Evolutionary conservation across 1,140 invertebrate species (phyloP).

Genomic region (Temnothorax nylanderi): DNA sequence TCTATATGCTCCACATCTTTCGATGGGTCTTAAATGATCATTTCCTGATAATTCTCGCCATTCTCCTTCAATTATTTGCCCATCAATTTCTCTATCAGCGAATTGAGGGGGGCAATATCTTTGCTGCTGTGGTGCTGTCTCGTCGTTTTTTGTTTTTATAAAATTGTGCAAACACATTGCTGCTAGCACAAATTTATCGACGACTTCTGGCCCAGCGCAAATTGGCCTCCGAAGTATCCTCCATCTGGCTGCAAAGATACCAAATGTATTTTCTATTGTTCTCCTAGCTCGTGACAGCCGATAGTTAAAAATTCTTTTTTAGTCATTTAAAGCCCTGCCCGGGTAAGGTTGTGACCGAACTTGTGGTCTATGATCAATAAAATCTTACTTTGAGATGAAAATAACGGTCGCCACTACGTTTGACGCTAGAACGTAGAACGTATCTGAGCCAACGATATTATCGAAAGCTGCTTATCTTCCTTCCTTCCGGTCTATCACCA

Average conservation of each 20-base stretch:
- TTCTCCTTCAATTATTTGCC: background rate
- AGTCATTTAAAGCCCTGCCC: background rate
- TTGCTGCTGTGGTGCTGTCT: background rate
- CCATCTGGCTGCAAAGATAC: background rate
- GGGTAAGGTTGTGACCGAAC: too few species aligned
- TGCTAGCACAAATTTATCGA: slow-evolving; percentile 14
- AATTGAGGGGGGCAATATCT: slow-evolving; percentile 8
- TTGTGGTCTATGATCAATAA: too few species aligned
- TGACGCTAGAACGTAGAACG: too few species aligned
- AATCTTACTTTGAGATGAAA: too few species aligned
- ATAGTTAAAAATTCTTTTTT: slow-evolving; percentile 22
- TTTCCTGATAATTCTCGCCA: background rate
- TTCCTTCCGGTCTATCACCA: too few species aligned
- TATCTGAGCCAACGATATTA: too few species aligned
- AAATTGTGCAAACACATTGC: slow-evolving; percentile 22
- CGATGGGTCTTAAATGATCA: background rate
- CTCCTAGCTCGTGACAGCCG: slow-evolving; percentile 6
- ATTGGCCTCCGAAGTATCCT: slow-evolving; percentile 23
- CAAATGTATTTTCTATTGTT: slow-evolving; percentile 20
- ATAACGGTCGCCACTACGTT: too few species aligned
- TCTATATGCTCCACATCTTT: background rate
- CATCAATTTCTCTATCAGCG: background rate
- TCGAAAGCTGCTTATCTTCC: too few species aligned
- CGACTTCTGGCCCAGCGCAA: background rate
- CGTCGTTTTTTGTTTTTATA: slow-evolving; percentile 10